Conservation (phyloP, 2,113 vertebrate species). For the Lasiurus cinereus region DNA sequence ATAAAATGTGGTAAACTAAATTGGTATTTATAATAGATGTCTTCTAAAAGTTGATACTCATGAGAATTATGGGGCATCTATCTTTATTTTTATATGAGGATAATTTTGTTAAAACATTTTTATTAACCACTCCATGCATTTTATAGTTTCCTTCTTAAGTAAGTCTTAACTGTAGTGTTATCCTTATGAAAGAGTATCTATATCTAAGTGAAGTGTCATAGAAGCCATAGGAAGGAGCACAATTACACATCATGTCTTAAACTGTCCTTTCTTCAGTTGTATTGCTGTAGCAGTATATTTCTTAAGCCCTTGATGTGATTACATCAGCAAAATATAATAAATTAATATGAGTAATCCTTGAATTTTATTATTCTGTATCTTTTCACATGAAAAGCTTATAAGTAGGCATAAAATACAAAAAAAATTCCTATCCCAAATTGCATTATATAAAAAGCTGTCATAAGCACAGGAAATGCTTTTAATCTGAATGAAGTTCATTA, state of each 20-base stretch:
- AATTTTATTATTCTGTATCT: conserved; percentile 77
- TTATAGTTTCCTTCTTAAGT: conserved; percentile 73
- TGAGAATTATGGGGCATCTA: conserved; percentile 58
- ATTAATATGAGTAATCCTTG: conserved; percentile 76
- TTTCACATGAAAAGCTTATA: conserved; percentile 81
- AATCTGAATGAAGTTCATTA: conserved; percentile 78
- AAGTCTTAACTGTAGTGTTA: conserved; percentile 75
- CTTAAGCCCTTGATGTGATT: conserved; percentile 81
- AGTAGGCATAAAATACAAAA: conserved; percentile 70
- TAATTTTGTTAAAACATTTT: conserved; percentile 73
- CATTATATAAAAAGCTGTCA: conserved; percentile 56
- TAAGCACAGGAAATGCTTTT: conserved; percentile 78
- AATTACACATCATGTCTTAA: conserved; percentile 77
- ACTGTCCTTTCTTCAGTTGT: conserved; percentile 73
- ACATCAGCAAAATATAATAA: conserved; percentile 76
- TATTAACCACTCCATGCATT: conserved; percentile 67
- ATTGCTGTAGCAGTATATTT: conserved; percentile 70
- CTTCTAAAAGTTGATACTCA: conserved; percentile 32
- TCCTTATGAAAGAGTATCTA: conserved; percentile 71
- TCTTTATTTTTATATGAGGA: conserved; percentile 50
- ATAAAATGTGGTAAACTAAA: conserved; percentile 12
- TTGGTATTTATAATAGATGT: conserved; percentile 19
- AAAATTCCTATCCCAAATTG: conserved; percentile 78
- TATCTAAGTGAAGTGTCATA: conserved; percentile 84
- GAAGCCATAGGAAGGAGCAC: conserved; percentile 51